These are phyloP conservation scores for Bombus ignitus DNA, from an alignment of 1,140 invertebrate species.

Conservation along the genomic window DNA sequence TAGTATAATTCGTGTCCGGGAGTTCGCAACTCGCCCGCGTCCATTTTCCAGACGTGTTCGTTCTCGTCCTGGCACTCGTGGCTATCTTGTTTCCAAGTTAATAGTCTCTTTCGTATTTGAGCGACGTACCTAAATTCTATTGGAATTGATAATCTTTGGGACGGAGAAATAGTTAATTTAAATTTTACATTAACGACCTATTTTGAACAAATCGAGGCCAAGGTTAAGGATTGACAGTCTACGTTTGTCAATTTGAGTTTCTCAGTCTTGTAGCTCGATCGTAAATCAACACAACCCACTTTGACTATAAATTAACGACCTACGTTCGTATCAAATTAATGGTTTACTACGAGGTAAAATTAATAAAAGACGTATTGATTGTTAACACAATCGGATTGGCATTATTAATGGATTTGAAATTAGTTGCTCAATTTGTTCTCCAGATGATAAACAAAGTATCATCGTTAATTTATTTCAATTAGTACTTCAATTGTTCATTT, in stretches of 20 bases:
- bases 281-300: background rate
- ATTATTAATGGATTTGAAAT: too few relatives aligned
- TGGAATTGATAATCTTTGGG: background rate
- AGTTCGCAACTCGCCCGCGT: background rate
- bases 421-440: too few relatives aligned
- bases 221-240: background rate
- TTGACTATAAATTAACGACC: too few relatives aligned
- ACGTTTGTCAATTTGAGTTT: background rate
- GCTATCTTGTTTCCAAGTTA: too few relatives aligned
- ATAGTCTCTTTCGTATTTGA: background rate
- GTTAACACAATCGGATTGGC: too few relatives aligned
- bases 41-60: background rate
- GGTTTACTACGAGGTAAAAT: too few relatives aligned
- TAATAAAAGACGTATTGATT: too few relatives aligned
- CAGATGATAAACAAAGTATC: too few relatives aligned
- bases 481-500: too few relatives aligned
- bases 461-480: too few relatives aligned
- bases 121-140: rapidly evolving
- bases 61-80: background rate
- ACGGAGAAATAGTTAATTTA: background rate
- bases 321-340: too few relatives aligned
- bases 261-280: background rate
- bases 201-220: background rate
- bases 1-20: slow-evolving; percentile 42
- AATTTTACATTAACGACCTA: background rate